Percentiles rank a stretch among this genome's conserved stretches.
These are phyloP conservation scores for Axis porcinus DNA, from an alignment of 2,113 vertebrate species.

Conservation along the genomic window DNA sequence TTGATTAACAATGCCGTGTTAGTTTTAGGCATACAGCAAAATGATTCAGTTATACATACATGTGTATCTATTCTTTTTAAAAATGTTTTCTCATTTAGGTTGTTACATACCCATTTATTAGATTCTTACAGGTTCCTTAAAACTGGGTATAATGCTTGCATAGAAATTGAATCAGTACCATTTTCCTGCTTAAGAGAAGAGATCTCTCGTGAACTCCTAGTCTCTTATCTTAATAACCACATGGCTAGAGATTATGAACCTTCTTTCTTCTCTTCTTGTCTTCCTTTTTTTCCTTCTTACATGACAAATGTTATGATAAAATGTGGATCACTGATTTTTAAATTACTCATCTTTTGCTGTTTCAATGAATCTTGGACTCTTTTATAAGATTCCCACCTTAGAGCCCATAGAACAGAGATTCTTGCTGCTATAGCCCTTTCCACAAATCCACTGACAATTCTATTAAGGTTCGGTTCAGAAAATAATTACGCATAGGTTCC, in stretches of 20 bases:
- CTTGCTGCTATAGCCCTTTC: rapidly evolving
- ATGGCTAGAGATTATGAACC: not conserved
- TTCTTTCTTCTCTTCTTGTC: not conserved
- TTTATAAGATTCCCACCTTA: too few relatives aligned
- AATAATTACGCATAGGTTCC: not conserved
- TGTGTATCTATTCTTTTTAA: not conserved
- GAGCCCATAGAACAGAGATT: not conserved
- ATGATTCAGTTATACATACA: not conserved
- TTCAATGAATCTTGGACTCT: not conserved
- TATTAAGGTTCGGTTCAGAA: not conserved
- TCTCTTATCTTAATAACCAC: not conserved
- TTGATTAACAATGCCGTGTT: too few relatives aligned
- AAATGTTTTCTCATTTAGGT: not conserved
- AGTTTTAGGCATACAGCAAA: not conserved
- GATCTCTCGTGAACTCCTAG: not conserved
- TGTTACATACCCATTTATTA: not conserved
- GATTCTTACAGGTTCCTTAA: not conserved
- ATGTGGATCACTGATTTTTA: not conserved
- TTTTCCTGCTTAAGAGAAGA: not conserved
- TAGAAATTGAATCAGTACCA: not conserved
- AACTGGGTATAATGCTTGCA: not conserved
- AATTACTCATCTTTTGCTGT: not conserved
- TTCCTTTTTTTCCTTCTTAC: not conserved
- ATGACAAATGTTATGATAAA: not conserved
- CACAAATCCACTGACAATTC: not conserved